These are phyloP conservation scores for Amphibalanus amphitrite DNA, from an alignment of 1,140 invertebrate genomes.

Conservation along the genomic window DNA sequence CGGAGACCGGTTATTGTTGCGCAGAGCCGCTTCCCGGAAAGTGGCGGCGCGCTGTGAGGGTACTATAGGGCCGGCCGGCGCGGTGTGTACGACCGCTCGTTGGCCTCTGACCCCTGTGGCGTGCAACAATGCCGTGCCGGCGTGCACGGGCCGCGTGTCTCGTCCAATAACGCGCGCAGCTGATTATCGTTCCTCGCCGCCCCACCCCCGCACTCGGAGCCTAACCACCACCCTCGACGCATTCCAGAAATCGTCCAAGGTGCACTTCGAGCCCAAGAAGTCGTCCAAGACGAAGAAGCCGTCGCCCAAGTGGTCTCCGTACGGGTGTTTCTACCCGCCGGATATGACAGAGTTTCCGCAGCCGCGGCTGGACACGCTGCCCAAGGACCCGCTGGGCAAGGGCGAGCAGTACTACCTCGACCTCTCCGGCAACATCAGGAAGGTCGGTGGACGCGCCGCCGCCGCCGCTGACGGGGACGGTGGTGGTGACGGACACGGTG, in stretches of 20 bases:
- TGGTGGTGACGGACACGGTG: conserved; percentile 8
- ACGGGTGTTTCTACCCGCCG: conserved; percentile 64
- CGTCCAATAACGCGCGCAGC: too few relatives aligned
- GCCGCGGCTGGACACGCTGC: conserved; percentile 62
- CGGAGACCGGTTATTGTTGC: too few relatives aligned
- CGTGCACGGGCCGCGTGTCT: too few relatives aligned
- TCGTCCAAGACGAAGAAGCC: background rate
- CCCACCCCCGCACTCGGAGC: too few relatives aligned
- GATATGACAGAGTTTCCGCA: conserved; percentile 63
- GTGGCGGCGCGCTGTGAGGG: too few relatives aligned
- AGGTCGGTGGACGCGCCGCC: conserved; percentile 40
- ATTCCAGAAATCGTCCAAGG: conserved; percentile 9
- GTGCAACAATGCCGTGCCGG: too few relatives aligned
- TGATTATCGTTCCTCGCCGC: too few relatives aligned
- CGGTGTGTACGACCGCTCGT: too few relatives aligned
- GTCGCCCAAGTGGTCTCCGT: conserved; percentile 52
- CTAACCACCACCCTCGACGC: too few relatives aligned
- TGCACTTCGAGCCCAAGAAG: conserved; percentile 13
- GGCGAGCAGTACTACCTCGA: conserved; percentile 91
- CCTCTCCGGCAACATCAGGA: conserved; percentile 86
- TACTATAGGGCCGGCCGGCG: too few relatives aligned
- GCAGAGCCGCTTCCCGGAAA: too few relatives aligned
- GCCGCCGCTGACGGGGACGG: conserved; percentile 7
- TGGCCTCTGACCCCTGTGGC: too few relatives aligned
- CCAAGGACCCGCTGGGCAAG: conserved; percentile 60